Evolutionary conservation across 2,113 vertebrate species (phyloP), one percentile per base, ranked within the genome.

Genomic region (Gymnocephalus cernua): DNA sequence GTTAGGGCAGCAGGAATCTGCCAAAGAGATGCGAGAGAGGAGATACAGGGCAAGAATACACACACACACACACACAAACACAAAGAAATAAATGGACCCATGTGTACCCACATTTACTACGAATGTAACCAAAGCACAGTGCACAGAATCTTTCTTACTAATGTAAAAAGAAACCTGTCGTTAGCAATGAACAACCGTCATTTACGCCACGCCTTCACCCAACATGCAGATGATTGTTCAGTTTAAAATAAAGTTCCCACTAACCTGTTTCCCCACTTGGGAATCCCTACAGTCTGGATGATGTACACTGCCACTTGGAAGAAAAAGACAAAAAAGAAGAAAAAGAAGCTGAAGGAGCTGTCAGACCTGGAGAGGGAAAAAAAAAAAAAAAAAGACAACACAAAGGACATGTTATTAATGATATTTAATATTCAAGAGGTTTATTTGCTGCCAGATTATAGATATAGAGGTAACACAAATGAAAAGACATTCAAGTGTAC

Each of bases 271-370:
- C 98, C 98, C 96, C 97, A 97, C 64, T 65, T 90, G 72, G 97
- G 97, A 89, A 99, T 97, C 68, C 98, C 98, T 0, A 99, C 95
- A 59, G 96, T 77, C 89, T 99, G 98, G 93, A 99, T 97, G 90
- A 99, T 63, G 88, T 98, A 99, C 84, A 98, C 95, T 0, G 94
- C 94, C 87, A 97, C 96, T 96, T 99, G 98, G 94, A 98, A 97
- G 91, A 99, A 98, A 90, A 99, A 99, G 56, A 99, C 78, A 50
- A 99, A 97, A 88, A 99, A 99, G 95, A 99, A 99, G 91, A 97
- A 96, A 79, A 99, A 99, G 96, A 99, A 99, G 91, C 95, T 99
- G 96, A 99, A 99, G 91, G 98, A 99, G 90, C 97, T 99, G 96
- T 99, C 98, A 0, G 98, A 97, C 96, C 98, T 99, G 84, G 92